Percentiles rank a stretch among this genome's conserved stretches.
Conservation (phyloP, 2,797 vertebrate species). For the Enteromius anoplus region DNA sequence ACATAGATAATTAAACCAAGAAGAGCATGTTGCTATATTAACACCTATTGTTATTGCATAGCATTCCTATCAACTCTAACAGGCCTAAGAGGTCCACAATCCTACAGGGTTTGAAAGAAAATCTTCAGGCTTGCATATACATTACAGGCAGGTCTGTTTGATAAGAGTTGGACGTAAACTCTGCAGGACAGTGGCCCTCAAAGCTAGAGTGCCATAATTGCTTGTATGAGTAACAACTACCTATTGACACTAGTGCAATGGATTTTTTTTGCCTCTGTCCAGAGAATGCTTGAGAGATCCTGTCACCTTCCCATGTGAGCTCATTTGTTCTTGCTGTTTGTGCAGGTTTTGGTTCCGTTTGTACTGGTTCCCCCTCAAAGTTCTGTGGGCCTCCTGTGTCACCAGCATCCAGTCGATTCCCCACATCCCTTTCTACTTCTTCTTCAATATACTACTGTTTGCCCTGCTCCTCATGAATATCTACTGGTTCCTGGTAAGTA, state of each 20-base stretch:
- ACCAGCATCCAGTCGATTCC: slow-evolving; percentile 87
- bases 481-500: slow-evolving; percentile 98
- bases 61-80: neutral
- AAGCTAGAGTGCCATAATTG: neutral
- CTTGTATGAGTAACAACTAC: neutral
- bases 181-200: neutral
- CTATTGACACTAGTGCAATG: neutral
- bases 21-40: neutral
- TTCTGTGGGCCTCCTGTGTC: slow-evolving; percentile 89
- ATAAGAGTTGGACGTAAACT: neutral
- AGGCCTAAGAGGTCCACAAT: neutral
- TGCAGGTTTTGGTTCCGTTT: slow-evolving; percentile 97
- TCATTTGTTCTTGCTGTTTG: neutral
- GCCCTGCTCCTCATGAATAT: slow-evolving; percentile 92
- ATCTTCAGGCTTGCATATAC: neutral
- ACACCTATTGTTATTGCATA: neutral
- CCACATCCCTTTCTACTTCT: slow-evolving; percentile 96
- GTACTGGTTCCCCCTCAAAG: slow-evolving; percentile 98
- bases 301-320: neutral
- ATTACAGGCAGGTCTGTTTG: neutral
- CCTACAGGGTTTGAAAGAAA: neutral
- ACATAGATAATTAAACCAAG: neutral
- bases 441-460: slow-evolving; percentile 93
- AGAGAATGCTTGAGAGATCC: neutral
- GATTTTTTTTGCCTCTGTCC: neutral